Evolutionary conservation across 2,888 invertebrate genomes (phyloP), one percentile per base, ranked within the genome.

Genomic region (Willowsia nigromaculata): DNA sequence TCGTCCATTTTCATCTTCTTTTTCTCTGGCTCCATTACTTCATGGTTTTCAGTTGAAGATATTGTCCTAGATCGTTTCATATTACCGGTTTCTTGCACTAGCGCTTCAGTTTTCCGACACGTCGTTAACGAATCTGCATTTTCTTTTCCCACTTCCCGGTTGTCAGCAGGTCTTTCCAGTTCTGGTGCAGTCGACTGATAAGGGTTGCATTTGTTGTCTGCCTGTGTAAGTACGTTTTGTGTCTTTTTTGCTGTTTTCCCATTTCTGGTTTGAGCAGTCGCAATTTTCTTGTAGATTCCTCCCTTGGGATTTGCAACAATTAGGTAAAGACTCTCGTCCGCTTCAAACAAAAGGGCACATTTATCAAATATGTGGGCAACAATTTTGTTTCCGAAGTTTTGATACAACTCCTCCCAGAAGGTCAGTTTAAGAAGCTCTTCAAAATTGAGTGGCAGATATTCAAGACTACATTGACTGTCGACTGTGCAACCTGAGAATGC

Each of bases 391-490:
- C 90, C 91, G 78, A 80, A 82, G 0, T 22, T 22, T 13, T 81
- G 62, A 56, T 89, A 91, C n/a, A 91, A 11, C 13, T 89, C 89
- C 74, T 82, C 53, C 91, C 91, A 91, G 43, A 90, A 90, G 0
- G 62, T 33, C 22, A 81, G 71, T 22, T 40, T n/a, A 0, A 88
- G n/a, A 11, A 91, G 37, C 22, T 91, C 90, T 1, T 78, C 40
- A 22, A 91, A 85, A 56, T 90, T 89, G 9, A 85, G 47, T 9
- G 91, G 91, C 22, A 65, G 71, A 47, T 33, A 88, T 15, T 59
- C 37, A 4, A 33, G 78, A 18, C 33, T 56, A 18, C 18, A 18
- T 37, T 82, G 74, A 30, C 56, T 68, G 37, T 82, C 56, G 0
- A 71, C 65, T 22, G 27, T 56, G 7, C 86, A 82, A 15, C n/a